phyloP scores from a whole-genome alignment of 2,888 invertebrate genomes.

The Biston betularia region DNA sequence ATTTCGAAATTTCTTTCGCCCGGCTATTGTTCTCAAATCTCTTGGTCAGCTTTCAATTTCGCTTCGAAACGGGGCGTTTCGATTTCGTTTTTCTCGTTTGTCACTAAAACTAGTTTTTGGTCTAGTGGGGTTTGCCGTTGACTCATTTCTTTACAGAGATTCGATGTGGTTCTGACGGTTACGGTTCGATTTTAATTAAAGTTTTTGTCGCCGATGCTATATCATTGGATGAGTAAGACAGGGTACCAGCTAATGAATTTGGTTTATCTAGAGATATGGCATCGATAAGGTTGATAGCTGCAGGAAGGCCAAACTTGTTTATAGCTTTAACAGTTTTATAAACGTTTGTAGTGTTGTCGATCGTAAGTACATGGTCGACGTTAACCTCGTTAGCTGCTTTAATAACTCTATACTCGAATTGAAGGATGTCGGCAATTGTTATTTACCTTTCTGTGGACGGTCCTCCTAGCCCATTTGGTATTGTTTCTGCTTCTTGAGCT shows the following conservation, averaged over 20 bases:
- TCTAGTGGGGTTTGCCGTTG: conserved; percentile 45
- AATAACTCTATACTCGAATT: conserved; percentile 5
- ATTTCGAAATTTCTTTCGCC: conserved; percentile 45
- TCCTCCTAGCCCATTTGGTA: too few relatives aligned
- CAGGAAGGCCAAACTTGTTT: conserved; percentile 24
- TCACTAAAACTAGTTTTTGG: conserved; percentile 54
- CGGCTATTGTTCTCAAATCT: conserved; percentile 43
- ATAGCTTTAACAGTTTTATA: conserved; percentile 13
- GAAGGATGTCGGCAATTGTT: conserved; percentile 15
- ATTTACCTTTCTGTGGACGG: conserved; percentile 32
- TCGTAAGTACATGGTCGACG: conserved; percentile 13
- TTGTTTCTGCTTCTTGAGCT: too few relatives aligned
- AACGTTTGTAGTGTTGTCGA: conserved; percentile 6
- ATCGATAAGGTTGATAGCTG: conserved; percentile 25
- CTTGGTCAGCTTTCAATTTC: conserved; percentile 52
- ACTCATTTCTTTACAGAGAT: conserved; percentile 49
- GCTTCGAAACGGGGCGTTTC: conserved; percentile 54
- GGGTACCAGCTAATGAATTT: conserved; percentile 25
- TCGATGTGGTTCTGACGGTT: conserved; percentile 27
- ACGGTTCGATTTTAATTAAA: conserved; percentile 26
- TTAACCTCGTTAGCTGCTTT: conserved; percentile 17
- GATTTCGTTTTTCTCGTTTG: conserved; percentile 48
- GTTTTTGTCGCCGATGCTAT: conserved; percentile 15
- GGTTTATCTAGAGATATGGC: conserved; percentile 30
- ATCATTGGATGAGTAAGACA: conserved; percentile 26